Evolutionary conservation across 2,797 vertebrate genomes (phyloP).

Genomic region (Oreochromis grahami): DNA sequence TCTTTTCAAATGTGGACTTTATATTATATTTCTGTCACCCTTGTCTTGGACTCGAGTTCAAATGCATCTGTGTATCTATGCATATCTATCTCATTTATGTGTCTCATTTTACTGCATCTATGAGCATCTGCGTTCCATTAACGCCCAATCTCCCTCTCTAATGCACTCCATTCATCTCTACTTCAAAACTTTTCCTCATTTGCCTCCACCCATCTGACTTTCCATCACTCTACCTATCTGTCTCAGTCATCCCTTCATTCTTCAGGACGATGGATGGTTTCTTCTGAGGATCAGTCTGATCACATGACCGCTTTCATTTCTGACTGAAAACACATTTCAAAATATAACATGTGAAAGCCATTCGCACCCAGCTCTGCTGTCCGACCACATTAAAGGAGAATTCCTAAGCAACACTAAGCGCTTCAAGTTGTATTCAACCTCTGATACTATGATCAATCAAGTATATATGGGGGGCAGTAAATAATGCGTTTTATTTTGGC

Average conservation of each 20-base stretch:
- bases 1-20: not conserved
- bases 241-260: constrained; percentile 45
- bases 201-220: constrained; percentile 34
- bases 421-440: constrained; percentile 47
- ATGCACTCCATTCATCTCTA: constrained; percentile 40
- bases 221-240: constrained; percentile 37
- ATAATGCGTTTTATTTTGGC: constrained; percentile 33
- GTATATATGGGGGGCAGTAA: constrained; percentile 18
- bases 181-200: constrained; percentile 39
- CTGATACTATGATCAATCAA: constrained; percentile 35
- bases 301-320: constrained; percentile 37
- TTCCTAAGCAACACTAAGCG: constrained; percentile 20
- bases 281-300: constrained; percentile 51
- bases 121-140: constrained; percentile 33
- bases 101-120: constrained; percentile 2
- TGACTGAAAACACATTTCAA: constrained; percentile 52
- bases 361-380: constrained; percentile 14
- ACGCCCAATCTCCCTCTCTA: not conserved
- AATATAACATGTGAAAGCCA: constrained; percentile 35
- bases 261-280: constrained; percentile 66
- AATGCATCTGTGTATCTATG: not conserved
- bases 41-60: not conserved
- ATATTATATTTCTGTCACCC: not conserved
- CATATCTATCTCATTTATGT: constrained; percentile 5
- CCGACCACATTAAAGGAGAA: constrained; percentile 35